Evolutionary conservation across 1,140 invertebrate species (phyloP), one percentile per base, ranked within the genome.

Genomic region (Dreissena polymorpha): DNA sequence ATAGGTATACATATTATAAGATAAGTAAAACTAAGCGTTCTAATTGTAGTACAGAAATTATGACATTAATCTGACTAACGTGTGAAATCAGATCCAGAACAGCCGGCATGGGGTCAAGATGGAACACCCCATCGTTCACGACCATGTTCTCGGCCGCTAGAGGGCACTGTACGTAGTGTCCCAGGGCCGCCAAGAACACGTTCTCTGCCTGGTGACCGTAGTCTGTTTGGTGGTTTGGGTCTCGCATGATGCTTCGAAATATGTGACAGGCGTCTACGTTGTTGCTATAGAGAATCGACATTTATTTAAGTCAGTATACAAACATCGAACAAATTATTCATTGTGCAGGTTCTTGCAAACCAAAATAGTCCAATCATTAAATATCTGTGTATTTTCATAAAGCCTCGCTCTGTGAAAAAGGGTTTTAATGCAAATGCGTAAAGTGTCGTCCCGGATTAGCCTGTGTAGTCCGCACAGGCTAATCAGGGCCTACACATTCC

Each of bases 141-240:
- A 75, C 10, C 16, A 75, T 51, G 13, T 23, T 75, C 63, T 65
- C 73, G 13, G 60, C n/a, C n/a, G 39, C 13, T 13, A 75, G 55
- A 14, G 73, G 73, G 39, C 73, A 75, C 60, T 75, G 25, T 8
- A 75, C 63, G 39, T 75, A 64, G 73, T 75, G 73, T 18, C 73
- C 73, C 13, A 75, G 55, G 49, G 73, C 73, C 1, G 53, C 18
- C 0, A 75, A n/a, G 55, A 75, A 63, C 8, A 75, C 63, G 10
- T 55, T 63, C 60, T 75, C 73, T 12, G 60, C 73, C 60, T 75
- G 73, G 25, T 75, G 73, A 12, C 73, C 73, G 49, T 75, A 75
- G 60, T 75, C 73, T 1, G 25, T 60, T 27, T 75, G 73, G 29
- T 75, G 57, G 60, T 75, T 75, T 0, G 73, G 60, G 27, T 75